Conservation (phyloP, 2,113 vertebrate species). For the Spea bombifrons region DNA sequence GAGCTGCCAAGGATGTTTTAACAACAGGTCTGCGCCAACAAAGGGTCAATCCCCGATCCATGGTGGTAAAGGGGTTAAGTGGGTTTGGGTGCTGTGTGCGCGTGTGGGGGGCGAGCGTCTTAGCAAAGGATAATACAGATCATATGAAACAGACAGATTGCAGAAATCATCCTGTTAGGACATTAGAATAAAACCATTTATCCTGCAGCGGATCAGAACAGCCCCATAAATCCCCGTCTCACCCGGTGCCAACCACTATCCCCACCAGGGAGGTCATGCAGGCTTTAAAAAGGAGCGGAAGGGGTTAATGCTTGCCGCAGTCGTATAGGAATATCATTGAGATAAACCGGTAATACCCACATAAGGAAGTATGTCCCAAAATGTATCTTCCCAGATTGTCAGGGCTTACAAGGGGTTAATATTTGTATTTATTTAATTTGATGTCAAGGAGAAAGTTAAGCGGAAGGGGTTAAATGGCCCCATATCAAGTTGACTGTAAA, state of each 20-base stretch:
- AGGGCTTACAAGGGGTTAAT: not conserved
- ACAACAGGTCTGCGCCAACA: too few relatives aligned
- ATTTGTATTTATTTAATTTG: not conserved
- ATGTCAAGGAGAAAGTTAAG: not conserved
- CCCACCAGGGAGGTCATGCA: not conserved
- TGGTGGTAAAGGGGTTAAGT: not conserved
- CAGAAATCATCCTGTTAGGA: constrained; percentile 10
- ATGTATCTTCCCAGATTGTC: too few relatives aligned
- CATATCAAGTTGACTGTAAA: not conserved
- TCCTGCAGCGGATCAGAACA: not conserved
- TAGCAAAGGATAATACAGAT: constrained; percentile 14
- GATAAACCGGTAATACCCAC: constrained; percentile 33
- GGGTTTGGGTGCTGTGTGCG: not conserved
- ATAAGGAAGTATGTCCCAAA: constrained; percentile 12
- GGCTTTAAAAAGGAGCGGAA: not conserved
- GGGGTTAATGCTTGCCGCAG: constrained; percentile 3
- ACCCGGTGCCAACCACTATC: not conserved
- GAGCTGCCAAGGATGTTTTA: too few relatives aligned
- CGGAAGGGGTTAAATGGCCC: not conserved
- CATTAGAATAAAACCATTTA: constrained; percentile 8
- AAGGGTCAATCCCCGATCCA: not conserved
- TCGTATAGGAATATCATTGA: constrained; percentile 27
- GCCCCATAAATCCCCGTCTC: not conserved
- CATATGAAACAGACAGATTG: constrained; percentile 22
- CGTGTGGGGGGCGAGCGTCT: not conserved